Conservation (phyloP, 2,888 invertebrate genomes). For the Melanostoma scalare region DNA sequence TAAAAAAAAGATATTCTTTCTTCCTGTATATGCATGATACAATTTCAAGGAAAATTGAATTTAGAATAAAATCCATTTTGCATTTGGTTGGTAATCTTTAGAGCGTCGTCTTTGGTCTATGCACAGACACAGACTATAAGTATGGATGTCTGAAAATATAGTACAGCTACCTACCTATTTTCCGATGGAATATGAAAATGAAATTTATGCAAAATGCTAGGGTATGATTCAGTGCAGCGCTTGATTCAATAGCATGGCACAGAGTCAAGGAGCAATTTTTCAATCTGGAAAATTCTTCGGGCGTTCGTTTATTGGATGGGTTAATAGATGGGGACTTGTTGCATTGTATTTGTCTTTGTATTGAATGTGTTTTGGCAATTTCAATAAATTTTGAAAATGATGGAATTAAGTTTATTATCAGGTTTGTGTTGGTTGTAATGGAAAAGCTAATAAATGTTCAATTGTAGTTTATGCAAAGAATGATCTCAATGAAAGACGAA, state of each 20-base stretch:
- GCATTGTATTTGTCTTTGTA: constrained; percentile 10
- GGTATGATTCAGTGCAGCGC: constrained; percentile 34
- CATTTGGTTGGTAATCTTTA: constrained; percentile 21
- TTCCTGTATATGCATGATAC: constrained; percentile 34
- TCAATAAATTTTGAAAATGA: constrained; percentile 32
- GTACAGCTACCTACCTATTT: neutral
- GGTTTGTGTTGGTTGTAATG: too few relatives aligned
- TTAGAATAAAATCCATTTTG: constrained; percentile 54
- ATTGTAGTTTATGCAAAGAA: too few relatives aligned
- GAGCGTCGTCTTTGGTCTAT: neutral
- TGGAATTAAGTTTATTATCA: neutral
- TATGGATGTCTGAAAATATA: too few relatives aligned
- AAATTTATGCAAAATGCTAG: constrained; percentile 58
- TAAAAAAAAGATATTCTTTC: constrained; percentile 48
- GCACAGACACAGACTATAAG: too few relatives aligned
- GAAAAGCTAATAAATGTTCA: too few relatives aligned
- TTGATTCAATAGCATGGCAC: constrained; percentile 38
- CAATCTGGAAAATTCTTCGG: constrained; percentile 43
- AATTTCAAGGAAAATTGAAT: constrained; percentile 64
- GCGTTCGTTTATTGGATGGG: constrained; percentile 26
- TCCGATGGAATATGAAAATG: constrained; percentile 22
- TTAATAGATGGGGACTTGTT: constrained; percentile 52
- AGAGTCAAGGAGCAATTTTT: constrained; percentile 53
- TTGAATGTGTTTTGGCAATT: constrained; percentile 30
- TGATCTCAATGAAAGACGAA: too few relatives aligned